A percentile compares a stretch with the other conserved stretches of the same genome.
Evolutionary conservation across 2,888 invertebrate species (phyloP).

Genomic region (Cistogaster globosa): DNA sequence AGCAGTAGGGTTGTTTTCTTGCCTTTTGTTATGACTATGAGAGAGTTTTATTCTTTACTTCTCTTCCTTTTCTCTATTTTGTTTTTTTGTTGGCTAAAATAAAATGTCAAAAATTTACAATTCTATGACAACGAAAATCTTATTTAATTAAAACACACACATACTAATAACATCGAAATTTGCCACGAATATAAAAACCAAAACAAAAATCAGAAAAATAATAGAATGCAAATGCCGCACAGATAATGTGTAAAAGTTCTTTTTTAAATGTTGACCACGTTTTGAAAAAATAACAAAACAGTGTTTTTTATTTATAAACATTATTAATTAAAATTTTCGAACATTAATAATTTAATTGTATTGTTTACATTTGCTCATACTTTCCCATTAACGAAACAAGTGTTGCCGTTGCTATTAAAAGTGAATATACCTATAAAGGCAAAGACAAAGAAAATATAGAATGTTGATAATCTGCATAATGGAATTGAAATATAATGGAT

Average conservation of each 20-base stretch:
- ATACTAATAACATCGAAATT: conserved; percentile 25
- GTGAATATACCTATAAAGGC: neutral
- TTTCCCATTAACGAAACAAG: conserved; percentile 12
- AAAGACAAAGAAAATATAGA: conserved; percentile 9
- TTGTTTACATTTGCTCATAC: no score
- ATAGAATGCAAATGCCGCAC: conserved; percentile 39
- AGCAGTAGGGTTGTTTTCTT: conserved; percentile 53
- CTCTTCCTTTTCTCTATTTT: conserved; percentile 57
- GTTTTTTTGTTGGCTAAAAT: conserved; percentile 23
- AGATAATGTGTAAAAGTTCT: conserved; percentile 1
- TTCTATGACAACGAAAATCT: conserved; percentile 31
- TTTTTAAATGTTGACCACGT: neutral
- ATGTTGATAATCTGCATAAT: neutral
- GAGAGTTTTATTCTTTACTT: neutral
- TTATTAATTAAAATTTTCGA: no score
- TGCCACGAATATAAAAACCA: conserved; percentile 79
- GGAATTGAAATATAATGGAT: conserved; percentile 47
- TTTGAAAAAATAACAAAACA: no score
- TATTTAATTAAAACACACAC: neutral
- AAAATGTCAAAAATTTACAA: conserved; percentile 57
- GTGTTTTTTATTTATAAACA: no score
- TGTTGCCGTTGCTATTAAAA: conserved; percentile 43
- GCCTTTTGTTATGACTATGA: neutral
- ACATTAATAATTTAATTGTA: no score
- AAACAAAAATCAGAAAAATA: conserved; percentile 78